Base-by-base conservation (phyloP, 2,113 vertebrate genomes). In the Gobius niger region DNA sequence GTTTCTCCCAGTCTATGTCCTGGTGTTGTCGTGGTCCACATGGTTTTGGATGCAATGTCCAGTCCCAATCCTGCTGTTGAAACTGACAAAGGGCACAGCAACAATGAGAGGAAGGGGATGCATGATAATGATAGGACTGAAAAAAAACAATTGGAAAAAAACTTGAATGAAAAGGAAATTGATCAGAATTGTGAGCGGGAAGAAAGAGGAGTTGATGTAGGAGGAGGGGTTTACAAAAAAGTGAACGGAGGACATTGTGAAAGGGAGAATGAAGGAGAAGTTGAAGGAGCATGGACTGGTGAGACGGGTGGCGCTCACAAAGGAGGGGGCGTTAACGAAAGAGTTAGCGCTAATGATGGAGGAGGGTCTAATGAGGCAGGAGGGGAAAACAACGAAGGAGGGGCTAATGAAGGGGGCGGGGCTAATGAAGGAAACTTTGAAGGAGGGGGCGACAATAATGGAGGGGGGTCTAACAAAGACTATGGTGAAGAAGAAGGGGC, bases 281-380 rank as follows among this genome's bases (percentile, higher is more conserved):
- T 34, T 5, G 51, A 19, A 50, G 15, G 13, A 10, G 49, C 14
- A 5, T 5, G 49, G 15, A 19, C 5, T 34, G 24, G 34, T 34
- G 53, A 64, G 46, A 46, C 49, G 61, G 63, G 67, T 76, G 63
- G 61, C 54, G 13, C 47, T 60, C 65, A 61, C 16, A 62, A 64
- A 13, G 59, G 15, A 44, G 64, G 18, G 47, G 60, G 70, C 1
- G 18, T 11, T 24, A 12, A 54, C 9, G 18, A 12, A 24, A 11
- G 18, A 47, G 47, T 34, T 3, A 4, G 24, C 6, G 49, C 15
- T 51, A 16, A 51, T 6, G 7, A 16, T 7, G 49, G 7, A 16
- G 62, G 54, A 42, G 64, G 47, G 15, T 18, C 5, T 34, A 56
- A 56, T 34, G 53, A 64, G 46, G 47, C 49, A 60, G 63, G 66